phyloP scores from a whole-genome alignment of 2,888 invertebrate genomes.

The Sthenelais limicola region DNA sequence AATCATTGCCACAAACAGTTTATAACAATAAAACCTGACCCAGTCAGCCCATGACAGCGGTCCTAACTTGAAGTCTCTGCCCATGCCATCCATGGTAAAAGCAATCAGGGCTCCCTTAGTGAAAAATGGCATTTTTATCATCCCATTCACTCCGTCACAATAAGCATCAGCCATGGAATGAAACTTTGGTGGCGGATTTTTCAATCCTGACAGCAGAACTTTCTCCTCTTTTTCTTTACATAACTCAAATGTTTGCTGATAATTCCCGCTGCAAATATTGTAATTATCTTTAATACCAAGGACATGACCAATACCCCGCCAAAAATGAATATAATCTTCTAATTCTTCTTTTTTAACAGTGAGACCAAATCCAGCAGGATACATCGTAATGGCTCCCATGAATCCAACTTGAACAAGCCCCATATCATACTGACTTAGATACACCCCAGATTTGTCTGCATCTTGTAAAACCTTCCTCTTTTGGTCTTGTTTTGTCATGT shows the following conservation, averaged over 20 bases:
- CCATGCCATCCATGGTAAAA: slow-evolving; percentile 46
- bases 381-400: slow-evolving; percentile 81
- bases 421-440: slow-evolving; percentile 89
- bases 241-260: slow-evolving; percentile 53
- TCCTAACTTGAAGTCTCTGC: not conserved
- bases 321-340: slow-evolving; percentile 85
- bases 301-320: slow-evolving; percentile 86
- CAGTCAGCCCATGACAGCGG: slow-evolving; percentile 26
- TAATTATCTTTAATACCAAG: slow-evolving; percentile 84
- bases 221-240: slow-evolving; percentile 61
- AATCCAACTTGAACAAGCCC: slow-evolving; percentile 90
- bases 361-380: slow-evolving; percentile 79
- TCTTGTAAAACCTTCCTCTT: no score
- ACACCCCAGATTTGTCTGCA: no score
- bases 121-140: slow-evolving; percentile 17
- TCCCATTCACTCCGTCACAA: slow-evolving; percentile 54
- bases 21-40: not conserved
- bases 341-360: slow-evolving; percentile 78
- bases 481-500: slow-evolving; percentile 57
- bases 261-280: slow-evolving; percentile 61
- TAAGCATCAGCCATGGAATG: slow-evolving; percentile 61
- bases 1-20: slow-evolving; percentile 1
- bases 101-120: slow-evolving; percentile 54
- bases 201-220: slow-evolving; percentile 55
- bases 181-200: slow-evolving; percentile 59